Percentiles rank a stretch among this genome's conserved stretches.
phyloP scores from a whole-genome alignment of 2,888 invertebrate species.

The Microctonus hyperodae region DNA sequence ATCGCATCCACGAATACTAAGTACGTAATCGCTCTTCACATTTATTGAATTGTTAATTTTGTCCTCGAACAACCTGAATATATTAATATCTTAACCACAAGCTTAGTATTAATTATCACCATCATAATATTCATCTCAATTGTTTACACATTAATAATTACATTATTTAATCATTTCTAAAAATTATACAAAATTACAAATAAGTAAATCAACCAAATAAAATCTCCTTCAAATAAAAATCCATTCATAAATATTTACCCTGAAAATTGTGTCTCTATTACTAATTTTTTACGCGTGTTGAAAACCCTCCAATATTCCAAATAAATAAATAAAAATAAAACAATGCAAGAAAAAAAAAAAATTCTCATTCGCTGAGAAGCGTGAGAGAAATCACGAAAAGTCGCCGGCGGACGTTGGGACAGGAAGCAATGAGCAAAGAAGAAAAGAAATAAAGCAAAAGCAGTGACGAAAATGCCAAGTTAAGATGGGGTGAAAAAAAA shows the following conservation, averaged over 20 bases:
- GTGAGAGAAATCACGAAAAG: slow-evolving; percentile 57
- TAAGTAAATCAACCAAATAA: too few relatives aligned
- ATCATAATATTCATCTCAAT: background rate
- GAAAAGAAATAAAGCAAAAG: slow-evolving; percentile 3
- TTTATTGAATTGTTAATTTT: slow-evolving; percentile 37
- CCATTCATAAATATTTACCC: too few relatives aligned
- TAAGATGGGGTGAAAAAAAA: background rate
- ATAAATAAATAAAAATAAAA: background rate
- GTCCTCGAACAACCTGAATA: slow-evolving; percentile 29
- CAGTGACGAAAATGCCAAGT: background rate
- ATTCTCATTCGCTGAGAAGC: background rate
- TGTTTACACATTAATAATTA: too few relatives aligned
- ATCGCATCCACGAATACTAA: slow-evolving; percentile 39
- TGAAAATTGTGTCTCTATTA: too few relatives aligned
- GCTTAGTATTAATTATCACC: too few relatives aligned
- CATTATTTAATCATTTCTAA: too few relatives aligned
- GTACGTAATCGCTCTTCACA: slow-evolving; percentile 21
- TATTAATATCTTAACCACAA: background rate
- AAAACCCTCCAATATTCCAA: too few relatives aligned
- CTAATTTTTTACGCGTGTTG: too few relatives aligned
- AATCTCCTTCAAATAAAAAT: too few relatives aligned
- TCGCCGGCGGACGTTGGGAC: slow-evolving; percentile 65
- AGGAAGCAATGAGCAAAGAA: slow-evolving; percentile 17
- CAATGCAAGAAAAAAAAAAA: background rate
- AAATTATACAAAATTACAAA: too few relatives aligned